Percentiles rank a stretch among this genome's conserved stretches.
Conservation (phyloP, 2,888 invertebrate species). For the Tetropium fuscum region DNA sequence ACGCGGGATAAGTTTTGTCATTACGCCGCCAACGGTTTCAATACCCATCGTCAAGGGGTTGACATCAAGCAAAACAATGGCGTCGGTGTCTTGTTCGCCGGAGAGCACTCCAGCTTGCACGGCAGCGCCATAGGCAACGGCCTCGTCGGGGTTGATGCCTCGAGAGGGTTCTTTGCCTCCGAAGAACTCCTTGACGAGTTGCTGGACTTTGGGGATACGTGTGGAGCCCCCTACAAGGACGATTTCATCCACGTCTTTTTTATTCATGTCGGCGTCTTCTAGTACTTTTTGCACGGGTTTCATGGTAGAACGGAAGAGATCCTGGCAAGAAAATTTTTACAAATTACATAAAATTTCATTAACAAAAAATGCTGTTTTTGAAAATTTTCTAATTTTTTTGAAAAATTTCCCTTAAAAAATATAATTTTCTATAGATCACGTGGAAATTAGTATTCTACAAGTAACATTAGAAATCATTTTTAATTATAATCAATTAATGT, state of each 20-base stretch:
- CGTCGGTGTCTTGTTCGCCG: slow-evolving; percentile 97
- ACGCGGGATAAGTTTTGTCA: slow-evolving; percentile 98
- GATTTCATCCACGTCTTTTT: slow-evolving; percentile 98
- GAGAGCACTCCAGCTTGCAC: slow-evolving; percentile 98
- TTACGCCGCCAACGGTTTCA: slow-evolving; percentile 99
- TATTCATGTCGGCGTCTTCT: slow-evolving; percentile 99
- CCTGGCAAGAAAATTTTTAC: slow-evolving; percentile 56
- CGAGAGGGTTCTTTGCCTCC: slow-evolving; percentile 98
- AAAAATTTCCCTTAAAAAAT: no score
- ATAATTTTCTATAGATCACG: no score
- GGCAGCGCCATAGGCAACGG: slow-evolving; percentile 98
- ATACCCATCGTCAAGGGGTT: slow-evolving; percentile 99
- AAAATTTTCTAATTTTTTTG: no score
- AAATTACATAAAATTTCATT: neutral
- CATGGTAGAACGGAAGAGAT: slow-evolving; percentile 89
- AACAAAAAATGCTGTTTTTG: neutral
- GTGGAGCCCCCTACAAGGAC: slow-evolving; percentile 99
- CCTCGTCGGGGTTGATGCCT: slow-evolving; percentile 99
- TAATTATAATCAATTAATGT: no score
- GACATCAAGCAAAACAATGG: slow-evolving; percentile 96
- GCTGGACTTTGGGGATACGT: slow-evolving; percentile 98
- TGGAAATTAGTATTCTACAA: no score
- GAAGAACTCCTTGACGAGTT: slow-evolving; percentile 94
- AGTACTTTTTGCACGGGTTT: slow-evolving; percentile 96
- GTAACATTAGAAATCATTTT: no score